Base-by-base conservation (phyloP, 2,113 vertebrate genomes). In the Charadrius vociferus region DNA sequence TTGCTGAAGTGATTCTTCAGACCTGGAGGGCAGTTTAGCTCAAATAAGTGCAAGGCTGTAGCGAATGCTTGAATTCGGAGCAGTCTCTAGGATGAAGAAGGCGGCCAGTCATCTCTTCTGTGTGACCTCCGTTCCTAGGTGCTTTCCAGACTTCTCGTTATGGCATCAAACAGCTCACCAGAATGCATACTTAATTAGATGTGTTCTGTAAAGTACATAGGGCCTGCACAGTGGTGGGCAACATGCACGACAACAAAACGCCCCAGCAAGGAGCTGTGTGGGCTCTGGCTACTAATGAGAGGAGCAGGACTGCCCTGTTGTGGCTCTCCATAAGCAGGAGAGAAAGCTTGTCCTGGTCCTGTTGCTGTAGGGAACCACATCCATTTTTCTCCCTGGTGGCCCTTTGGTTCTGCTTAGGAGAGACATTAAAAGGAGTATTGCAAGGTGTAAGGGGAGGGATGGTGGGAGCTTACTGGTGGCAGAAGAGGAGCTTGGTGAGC, bases 191-290 rank as follows among this genome's bases (percentile, higher is more conserved):
- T 39, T 56, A 19, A 21, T 18, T 6, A 23, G 27, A 22, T 11
- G 8, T 6, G 1, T 29, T 49, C 36, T 43, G 39, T 52, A 22
- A 22, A 0, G 3, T 1, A 0, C 8, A 18, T n/a, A 18, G 73
- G 68, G 30, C 5, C 43, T 5, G 27, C 16, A 7, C 49, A 24
- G 55, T 2, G 61, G 50, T 62, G 66, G 41, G 37, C 50, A n/a
- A 3, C 0, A 3, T 12, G 52, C 43, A 19, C 3, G 2, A 27
- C 37, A 7, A 5, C 36, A 63, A 12, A 39, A 14, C 11, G 23
- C 4, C 78, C 17, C 70, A n/a, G 45, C 0, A 0, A 82, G 53
- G 49, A 19, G n/a, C 56, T 17, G 4, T 1, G 20, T 23, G 62
- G 53, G 21, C 61, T 80, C 17, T 5, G 7, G 4, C 8, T 39